A percentile compares a stretch with the other conserved stretches of the same genome.
phyloP scores from a whole-genome alignment of 1,140 invertebrate genomes.

The Philopotamus ludificatus region DNA sequence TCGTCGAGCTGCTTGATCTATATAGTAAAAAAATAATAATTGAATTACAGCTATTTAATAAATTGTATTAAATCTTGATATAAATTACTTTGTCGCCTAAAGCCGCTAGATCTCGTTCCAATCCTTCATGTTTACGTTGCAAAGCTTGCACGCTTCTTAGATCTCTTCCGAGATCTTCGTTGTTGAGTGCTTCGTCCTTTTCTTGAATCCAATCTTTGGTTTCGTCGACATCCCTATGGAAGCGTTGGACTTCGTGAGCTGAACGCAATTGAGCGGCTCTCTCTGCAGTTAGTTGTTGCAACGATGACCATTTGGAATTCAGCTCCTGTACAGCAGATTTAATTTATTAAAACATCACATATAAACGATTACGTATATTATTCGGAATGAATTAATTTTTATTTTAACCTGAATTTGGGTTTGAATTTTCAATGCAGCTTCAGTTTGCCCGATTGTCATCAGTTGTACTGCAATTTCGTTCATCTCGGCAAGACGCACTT shows the following conservation, averaged over 20 bases:
- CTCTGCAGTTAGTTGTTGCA: constrained; percentile 88
- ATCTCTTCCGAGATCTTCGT: constrained; percentile 95
- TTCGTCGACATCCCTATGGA: constrained; percentile 98
- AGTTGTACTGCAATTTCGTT: constrained; percentile 95
- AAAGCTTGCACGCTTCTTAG: constrained; percentile 95
- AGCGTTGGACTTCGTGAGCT: constrained; percentile 98
- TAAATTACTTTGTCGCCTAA: constrained; percentile 84
- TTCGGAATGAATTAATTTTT: no score
- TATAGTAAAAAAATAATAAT: constrained; percentile 20
- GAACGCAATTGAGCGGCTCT: constrained; percentile 92
- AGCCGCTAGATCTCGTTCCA: constrained; percentile 95
- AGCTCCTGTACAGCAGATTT: constrained; percentile 63
- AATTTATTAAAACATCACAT: no score
- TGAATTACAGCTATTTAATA: background rate
- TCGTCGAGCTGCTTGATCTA: constrained; percentile 94
- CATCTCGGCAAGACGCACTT: constrained; percentile 94
- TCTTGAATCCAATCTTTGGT: constrained; percentile 99
- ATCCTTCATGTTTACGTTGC: constrained; percentile 93
- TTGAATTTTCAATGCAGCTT: constrained; percentile 97
- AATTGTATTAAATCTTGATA: background rate
- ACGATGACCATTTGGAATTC: constrained; percentile 90
- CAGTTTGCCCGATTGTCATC: constrained; percentile 94
- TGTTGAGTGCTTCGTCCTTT: constrained; percentile 95
- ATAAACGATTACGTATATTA: no score
- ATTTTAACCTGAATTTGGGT: constrained; percentile 84